Base-by-base conservation (phyloP, 1,140 invertebrate genomes). In the Chelonus insularis region DNA sequence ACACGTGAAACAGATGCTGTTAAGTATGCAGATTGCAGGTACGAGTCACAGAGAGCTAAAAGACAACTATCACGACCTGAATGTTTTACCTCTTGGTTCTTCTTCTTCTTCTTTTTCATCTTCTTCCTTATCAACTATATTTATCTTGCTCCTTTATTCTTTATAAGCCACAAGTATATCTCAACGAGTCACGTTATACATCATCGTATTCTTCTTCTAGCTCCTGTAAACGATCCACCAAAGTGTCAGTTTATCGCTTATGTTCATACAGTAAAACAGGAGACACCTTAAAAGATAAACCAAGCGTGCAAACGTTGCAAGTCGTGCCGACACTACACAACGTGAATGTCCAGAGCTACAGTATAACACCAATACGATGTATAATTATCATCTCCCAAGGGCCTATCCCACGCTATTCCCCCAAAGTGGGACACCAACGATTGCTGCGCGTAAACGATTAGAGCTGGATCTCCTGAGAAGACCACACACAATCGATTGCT, bases 301-400 rank as follows among this genome's bases (percentile, higher is more conserved):
- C 7, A 43, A 43, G 41, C 41, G 21, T 47, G 37, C 29, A 45
- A 34, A 43, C 55, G 37, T 39, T 21, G 39, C 55, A 57, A 57
- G 55, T 57, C 55, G 55, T 57, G 55, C 55, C 16, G 9, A 57
- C 37, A 34, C 52, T 36, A 16, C 20, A 32, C 20, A 47, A 47
- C 25, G 12, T 36, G 21, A 43, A 43, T 43, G 41, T 16, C 41
- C 41, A 43, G 41, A 43, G 41, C 41, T 43, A 14, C 14, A 16
- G 36, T n/a, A 11, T 39, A 39, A 39, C 36, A 11, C 36, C 36
- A 43, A 16, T 47, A 36, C 37, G 56, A 56, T 41, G 45, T 62
- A 51, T 62, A 62, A 62, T 62, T 62, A 62, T 62, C 60, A 62
- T 62, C 50, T 60, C 60, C 60, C 60, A 62, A 62, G 60, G 60